These are phyloP conservation scores for Drosophila pectinifera DNA, from an alignment of 1,140 invertebrate species.

Conservation along the genomic window DNA sequence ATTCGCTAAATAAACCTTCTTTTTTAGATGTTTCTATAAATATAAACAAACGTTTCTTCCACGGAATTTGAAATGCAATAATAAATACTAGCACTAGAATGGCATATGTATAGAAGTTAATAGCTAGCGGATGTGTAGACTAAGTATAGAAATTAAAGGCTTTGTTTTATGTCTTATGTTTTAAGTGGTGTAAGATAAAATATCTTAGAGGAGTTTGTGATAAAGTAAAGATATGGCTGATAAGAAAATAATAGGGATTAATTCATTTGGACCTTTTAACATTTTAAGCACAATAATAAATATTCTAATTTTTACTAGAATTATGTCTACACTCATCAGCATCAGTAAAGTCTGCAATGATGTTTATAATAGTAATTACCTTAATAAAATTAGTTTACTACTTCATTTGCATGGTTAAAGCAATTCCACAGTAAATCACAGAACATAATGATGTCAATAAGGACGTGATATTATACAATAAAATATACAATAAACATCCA, in stretches of 20 bases:
- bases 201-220: too few relatives aligned
- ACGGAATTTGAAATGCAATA: not conserved
- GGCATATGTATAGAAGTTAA: not conserved
- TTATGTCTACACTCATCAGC: too few relatives aligned
- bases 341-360: not conserved
- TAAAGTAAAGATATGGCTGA: not conserved
- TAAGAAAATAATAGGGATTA: not conserved
- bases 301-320: too few relatives aligned
- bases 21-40: not conserved
- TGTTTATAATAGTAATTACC: not conserved
- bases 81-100: not conserved
- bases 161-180: conserved; percentile 1
- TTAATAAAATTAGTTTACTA: not conserved
- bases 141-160: not conserved
- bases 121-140: too few relatives aligned
- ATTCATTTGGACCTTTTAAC: not conserved
- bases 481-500: too few relatives aligned
- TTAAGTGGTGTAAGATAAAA: too few relatives aligned
- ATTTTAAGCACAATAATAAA: too few relatives aligned
- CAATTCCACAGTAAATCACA: not conserved
- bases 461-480: not conserved
- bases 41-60: conserved; percentile 16
- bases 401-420: not conserved
- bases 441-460: not conserved
- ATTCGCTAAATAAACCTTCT: conserved; percentile 9